A percentile compares a stretch with the other conserved stretches of the same genome.
These are phyloP conservation scores for Sinelater perroti DNA, from an alignment of 2,888 invertebrate genomes.

Conservation along the genomic window DNA sequence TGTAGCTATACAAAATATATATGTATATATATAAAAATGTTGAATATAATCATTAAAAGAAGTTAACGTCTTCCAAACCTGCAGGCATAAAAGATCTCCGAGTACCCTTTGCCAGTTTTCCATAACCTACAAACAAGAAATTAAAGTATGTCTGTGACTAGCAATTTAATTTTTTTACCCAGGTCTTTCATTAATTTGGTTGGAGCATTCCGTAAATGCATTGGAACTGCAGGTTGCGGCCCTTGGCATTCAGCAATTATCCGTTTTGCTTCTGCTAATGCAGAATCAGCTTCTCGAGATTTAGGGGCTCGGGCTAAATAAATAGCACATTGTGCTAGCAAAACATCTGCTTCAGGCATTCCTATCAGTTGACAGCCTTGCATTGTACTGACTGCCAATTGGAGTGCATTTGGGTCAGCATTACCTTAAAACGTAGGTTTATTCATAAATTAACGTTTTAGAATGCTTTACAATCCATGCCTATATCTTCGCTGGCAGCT, in stretches of 20 bases:
- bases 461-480: conserved; percentile 55
- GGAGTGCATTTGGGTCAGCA: conserved; percentile 71
- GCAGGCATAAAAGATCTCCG: conserved; percentile 73
- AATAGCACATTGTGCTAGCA: conserved; percentile 80
- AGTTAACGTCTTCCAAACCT: conserved; percentile 69
- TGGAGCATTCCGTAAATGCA: conserved; percentile 83
- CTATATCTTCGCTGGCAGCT: conserved; percentile 81
- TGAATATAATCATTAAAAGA: conserved; percentile 58
- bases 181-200: conserved; percentile 79
- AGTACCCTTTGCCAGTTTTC: conserved; percentile 65
- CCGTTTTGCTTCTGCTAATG: conserved; percentile 66
- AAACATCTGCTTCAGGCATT: conserved; percentile 82
- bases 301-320: conserved; percentile 82
- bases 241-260: conserved; percentile 71
- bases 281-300: conserved; percentile 68
- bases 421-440: conserved; percentile 66
- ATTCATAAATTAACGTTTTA: neutral
- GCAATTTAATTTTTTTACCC: conserved; percentile 59
- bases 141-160: no score
- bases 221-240: conserved; percentile 76
- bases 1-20: no score
- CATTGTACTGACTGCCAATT: conserved; percentile 76
- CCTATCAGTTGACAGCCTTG: conserved; percentile 83
- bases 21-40: neutral
- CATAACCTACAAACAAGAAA: conserved; percentile 65